Conservation (phyloP, 2,797 vertebrate genomes). For the Anomalospiza imberbis region DNA sequence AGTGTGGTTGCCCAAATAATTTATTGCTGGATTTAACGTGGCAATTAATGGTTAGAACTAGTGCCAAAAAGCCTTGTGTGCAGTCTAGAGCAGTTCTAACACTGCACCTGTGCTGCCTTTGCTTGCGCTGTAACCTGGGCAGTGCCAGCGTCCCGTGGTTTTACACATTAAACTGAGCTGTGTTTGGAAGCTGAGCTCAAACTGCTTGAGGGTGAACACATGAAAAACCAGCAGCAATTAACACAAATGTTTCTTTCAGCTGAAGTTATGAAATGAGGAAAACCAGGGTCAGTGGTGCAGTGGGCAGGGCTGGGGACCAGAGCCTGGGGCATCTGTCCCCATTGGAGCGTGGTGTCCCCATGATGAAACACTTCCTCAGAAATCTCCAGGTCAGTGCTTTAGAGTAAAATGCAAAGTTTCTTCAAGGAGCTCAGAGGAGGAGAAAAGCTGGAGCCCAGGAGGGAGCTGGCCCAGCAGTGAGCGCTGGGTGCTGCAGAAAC, state of each 20-base stretch:
- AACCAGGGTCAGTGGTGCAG: neutral
- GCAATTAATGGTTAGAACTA: slow-evolving; percentile 32
- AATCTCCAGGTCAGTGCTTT: neutral
- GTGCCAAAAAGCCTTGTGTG: neutral
- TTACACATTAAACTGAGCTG: neutral
- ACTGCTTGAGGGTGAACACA: neutral
- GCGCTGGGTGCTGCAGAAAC: fast-evolving
- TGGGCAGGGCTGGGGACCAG: neutral
- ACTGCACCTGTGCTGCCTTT: neutral
- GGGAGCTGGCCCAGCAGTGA: neutral
- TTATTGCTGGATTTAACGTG: slow-evolving; percentile 23
- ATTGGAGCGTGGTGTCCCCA: neutral
- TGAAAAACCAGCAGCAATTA: neutral
- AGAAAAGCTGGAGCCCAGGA: neutral
- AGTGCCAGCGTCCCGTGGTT: neutral
- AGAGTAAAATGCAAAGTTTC: neutral
- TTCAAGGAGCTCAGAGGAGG: neutral
- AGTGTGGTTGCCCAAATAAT: slow-evolving; percentile 17
- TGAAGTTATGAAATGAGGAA: neutral
- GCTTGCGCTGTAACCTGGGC: neutral
- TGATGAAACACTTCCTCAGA: neutral
- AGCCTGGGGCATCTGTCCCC: neutral
- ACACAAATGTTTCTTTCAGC: neutral
- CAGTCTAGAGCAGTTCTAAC: neutral
- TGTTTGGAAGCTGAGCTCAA: neutral